Evolutionary conservation across 1,140 invertebrate genomes (phyloP).

Genomic region (Pogonomyrmex californicus): DNA sequence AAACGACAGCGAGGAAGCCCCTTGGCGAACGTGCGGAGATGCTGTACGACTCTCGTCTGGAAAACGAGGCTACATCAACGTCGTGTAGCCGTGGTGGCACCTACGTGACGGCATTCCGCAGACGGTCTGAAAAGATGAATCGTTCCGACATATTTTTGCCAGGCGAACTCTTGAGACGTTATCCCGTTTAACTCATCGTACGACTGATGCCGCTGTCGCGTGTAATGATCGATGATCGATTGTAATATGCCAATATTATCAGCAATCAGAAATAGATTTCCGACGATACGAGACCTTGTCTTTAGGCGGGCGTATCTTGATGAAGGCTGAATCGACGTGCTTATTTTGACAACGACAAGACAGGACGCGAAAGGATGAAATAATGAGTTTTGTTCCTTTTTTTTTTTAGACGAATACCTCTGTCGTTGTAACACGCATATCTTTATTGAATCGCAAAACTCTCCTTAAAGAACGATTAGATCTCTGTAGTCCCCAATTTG

Average conservation of each 20-base stretch:
- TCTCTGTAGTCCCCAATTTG: neutral
- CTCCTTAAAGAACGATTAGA: neutral
- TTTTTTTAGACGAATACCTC: neutral
- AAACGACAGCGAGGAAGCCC: neutral
- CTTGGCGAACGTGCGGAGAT: neutral
- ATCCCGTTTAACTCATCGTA: neutral
- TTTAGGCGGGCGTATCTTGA: neutral
- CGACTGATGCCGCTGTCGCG: neutral
- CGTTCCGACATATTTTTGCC: neutral
- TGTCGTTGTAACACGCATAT: neutral
- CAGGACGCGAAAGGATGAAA: neutral
- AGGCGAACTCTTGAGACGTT: neutral
- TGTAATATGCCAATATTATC: neutral
- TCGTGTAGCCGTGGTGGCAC: slow-evolving; percentile 38
- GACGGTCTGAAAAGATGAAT: neutral
- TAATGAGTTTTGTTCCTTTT: neutral
- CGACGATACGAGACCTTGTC: neutral
- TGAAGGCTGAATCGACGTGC: neutral
- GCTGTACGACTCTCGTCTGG: slow-evolving; percentile 72
- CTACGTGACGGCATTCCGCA: neutral
- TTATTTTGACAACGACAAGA: slow-evolving; percentile 2
- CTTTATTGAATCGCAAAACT: neutral
- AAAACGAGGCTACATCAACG: slow-evolving; percentile 77
- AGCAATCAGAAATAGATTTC: neutral
- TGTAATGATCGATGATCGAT: slow-evolving; percentile 12